These are phyloP conservation scores for Anabas testudineus DNA, from an alignment of 2,797 vertebrate genomes.

Conservation along the genomic window DNA sequence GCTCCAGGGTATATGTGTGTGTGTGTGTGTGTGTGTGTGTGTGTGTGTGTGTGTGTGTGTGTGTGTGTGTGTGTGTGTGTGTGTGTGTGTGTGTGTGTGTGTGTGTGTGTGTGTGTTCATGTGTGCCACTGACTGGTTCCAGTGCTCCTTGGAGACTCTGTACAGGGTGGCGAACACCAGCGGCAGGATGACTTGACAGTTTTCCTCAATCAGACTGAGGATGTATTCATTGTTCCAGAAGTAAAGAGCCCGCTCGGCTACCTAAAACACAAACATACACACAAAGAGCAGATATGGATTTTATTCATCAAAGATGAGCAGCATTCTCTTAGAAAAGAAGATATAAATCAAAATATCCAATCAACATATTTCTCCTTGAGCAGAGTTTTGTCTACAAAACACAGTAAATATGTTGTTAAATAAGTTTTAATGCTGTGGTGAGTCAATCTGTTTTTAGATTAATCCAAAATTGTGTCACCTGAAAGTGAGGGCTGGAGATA, in stretches of 20 bases:
- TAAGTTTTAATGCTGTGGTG: neutral
- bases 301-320: conserved; percentile 2
- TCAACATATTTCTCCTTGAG: too few species aligned
- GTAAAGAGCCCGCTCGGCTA: conserved; percentile 95
- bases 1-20: too few species aligned
- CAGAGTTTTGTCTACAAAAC: neutral
- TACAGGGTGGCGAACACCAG: conserved; percentile 95
- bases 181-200: conserved; percentile 94
- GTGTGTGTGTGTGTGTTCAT: conserved; percentile 1
- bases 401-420: neutral
- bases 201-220: conserved; percentile 95
- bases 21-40: conserved; percentile 6
- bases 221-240: conserved; percentile 98
- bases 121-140: conserved; percentile 91
- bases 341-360: too few species aligned
- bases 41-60: neutral
- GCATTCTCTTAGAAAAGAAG: neutral
- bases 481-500: conserved; percentile 95
- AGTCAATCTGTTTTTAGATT: neutral
- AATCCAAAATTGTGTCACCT: conserved; percentile 69
- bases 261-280: conserved; percentile 75
- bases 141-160: conserved; percentile 96
- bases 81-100: conserved; percentile 1
- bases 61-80: neutral
- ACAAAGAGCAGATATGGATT: conserved; percentile 1